Evolutionary conservation across 2,888 invertebrate genomes (phyloP).

Genomic region (Plemyria rubiginata): DNA sequence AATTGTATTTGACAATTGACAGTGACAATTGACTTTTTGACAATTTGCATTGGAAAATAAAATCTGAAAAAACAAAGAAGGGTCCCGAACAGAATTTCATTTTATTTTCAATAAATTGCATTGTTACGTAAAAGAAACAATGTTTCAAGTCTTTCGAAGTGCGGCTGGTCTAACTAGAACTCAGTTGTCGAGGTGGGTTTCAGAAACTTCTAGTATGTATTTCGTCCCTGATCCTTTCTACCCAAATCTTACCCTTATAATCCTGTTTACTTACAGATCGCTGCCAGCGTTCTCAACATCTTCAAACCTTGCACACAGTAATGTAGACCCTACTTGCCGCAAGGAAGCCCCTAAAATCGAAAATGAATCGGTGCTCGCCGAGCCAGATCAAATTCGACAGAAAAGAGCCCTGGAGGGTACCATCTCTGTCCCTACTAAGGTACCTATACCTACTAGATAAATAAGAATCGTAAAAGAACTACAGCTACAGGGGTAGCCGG

Average conservation of each 20-base stretch:
- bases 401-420: conserved; percentile 73
- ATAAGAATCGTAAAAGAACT: no score
- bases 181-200: conserved; percentile 60
- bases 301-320: conserved; percentile 31
- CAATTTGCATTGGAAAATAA: no score
- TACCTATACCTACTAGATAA: conserved; percentile 49
- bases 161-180: conserved; percentile 57
- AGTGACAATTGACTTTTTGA: no score
- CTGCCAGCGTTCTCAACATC: conserved; percentile 65
- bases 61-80: no score
- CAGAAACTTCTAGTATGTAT: neutral
- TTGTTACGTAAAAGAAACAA: conserved; percentile 56
- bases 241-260: neutral
- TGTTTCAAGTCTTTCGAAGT: conserved; percentile 65
- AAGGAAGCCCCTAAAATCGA: conserved; percentile 82
- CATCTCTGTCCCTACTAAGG: conserved; percentile 85
- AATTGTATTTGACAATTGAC: no score
- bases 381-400: conserved; percentile 78
- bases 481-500: no score
- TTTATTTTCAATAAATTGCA: neutral
- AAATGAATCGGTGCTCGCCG: conserved; percentile 71
- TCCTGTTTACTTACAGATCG: conserved; percentile 58
- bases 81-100: no score
- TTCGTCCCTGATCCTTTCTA: neutral
- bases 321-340: conserved; percentile 54